phyloP scores from a whole-genome alignment of 2,888 invertebrate species.

The Tenthredo livida region DNA sequence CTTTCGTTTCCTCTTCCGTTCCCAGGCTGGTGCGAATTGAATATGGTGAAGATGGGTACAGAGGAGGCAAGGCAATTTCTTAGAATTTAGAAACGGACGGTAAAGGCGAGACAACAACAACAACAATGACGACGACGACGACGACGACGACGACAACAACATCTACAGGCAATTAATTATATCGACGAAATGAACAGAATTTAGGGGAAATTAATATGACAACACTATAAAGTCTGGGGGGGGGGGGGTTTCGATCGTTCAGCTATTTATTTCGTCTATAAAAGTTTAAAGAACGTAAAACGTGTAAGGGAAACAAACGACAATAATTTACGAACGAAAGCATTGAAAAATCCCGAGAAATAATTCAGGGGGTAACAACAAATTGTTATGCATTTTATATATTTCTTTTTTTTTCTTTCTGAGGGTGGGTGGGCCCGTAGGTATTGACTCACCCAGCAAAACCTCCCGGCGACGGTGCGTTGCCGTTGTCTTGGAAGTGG shows the following conservation, averaged over 20 bases:
- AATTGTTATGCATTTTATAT: neutral
- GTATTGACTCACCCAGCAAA: constrained; percentile 74
- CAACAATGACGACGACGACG: constrained; percentile 19
- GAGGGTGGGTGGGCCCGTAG: constrained; percentile 29
- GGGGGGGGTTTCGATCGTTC: neutral
- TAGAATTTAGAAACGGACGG: neutral
- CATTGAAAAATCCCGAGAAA: neutral
- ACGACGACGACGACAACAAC: constrained; percentile 8
- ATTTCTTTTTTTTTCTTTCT: neutral
- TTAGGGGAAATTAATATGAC: neutral
- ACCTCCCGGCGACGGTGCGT: constrained; percentile 72
- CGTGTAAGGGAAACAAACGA: neutral
- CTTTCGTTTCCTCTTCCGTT: neutral
- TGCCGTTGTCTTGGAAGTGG: constrained; percentile 73
- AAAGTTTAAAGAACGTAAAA: neutral
- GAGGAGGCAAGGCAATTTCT: constrained; percentile 11
- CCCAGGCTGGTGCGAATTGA: neutral
- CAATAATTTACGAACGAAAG: constrained; percentile 12
- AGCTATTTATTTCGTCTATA: neutral
- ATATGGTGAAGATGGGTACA: constrained; percentile 5
- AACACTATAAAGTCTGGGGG: neutral
- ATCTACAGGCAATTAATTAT: constrained; percentile 17
- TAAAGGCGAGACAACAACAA: constrained; percentile 29
- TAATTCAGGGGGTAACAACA: neutral
- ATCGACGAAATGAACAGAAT: neutral